Percentiles rank a stretch among this genome's conserved stretches.
Evolutionary conservation across 2,888 invertebrate genomes (phyloP).

Genomic region (Hydrotaea cyrtoneurina): DNA sequence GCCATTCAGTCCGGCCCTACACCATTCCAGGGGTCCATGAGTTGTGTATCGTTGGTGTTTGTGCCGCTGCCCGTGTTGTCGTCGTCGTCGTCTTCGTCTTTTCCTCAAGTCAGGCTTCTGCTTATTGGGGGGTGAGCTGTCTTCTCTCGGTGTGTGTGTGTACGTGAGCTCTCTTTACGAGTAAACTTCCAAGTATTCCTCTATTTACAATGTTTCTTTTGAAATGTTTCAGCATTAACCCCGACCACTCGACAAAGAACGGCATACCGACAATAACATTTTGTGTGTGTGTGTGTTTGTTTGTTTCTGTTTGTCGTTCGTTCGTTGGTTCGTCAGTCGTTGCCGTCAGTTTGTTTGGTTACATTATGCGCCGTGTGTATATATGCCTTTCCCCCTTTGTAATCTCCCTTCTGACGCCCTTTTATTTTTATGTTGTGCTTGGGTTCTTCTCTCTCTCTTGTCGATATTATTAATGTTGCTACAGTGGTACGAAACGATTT

Average conservation of each 20-base stretch:
- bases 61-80: not conserved
- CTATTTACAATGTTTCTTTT: slow-evolving; percentile 64
- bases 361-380: not conserved
- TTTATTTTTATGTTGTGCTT: slow-evolving; percentile 14
- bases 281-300: not conserved
- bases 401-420: slow-evolving; percentile 25
- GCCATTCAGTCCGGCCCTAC: slow-evolving; percentile 7
- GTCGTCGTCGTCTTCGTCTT: not conserved
- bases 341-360: slow-evolving; percentile 21
- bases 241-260: slow-evolving; percentile 36
- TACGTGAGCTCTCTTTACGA: slow-evolving; percentile 20
- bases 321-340: not conserved
- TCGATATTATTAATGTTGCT: not conserved
- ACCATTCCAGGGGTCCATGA: not conserved
- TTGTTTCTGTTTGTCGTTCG: not conserved
- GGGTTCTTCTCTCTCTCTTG: slow-evolving; percentile 18
- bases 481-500: too few relatives aligned
- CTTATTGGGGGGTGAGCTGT: too few relatives aligned
- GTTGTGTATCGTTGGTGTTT: not conserved
- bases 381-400: not conserved
- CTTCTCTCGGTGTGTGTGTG: not conserved
- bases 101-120: not conserved
- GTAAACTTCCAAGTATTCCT: slow-evolving; percentile 52
- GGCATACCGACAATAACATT: not conserved
- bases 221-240: slow-evolving; percentile 54